Conservation (phyloP, 1,140 invertebrate genomes). For the Penaeus indicus region DNA sequence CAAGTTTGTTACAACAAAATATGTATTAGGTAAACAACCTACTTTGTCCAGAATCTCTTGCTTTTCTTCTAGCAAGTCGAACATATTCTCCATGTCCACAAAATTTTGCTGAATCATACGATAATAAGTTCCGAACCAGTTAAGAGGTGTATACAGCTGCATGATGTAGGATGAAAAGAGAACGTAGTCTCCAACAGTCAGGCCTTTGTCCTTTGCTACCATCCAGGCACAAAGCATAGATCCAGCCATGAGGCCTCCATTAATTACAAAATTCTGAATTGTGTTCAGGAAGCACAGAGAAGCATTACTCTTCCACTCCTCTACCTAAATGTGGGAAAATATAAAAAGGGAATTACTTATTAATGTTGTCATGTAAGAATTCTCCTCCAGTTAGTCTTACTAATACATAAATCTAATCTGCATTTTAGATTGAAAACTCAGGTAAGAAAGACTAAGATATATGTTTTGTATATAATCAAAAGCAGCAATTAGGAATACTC, state of each 20-base stretch:
- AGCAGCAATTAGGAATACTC: too few species aligned
- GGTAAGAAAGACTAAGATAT: not conserved
- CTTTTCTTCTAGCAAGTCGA: constrained; percentile 89
- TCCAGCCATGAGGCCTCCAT: constrained; percentile 85
- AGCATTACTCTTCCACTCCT: constrained; percentile 88
- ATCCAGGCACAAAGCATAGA: constrained; percentile 90
- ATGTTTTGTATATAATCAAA: not conserved
- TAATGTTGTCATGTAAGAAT: constrained; percentile 6
- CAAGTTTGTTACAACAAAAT: too few species aligned
- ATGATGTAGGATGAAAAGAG: constrained; percentile 95
- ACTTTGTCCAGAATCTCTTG: constrained; percentile 78
- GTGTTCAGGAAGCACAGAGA: constrained; percentile 91
- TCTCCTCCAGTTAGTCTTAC: constrained; percentile 33
- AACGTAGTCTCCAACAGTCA: constrained; percentile 95
- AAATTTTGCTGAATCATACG: constrained; percentile 97
- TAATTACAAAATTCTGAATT: constrained; percentile 92
- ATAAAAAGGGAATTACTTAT: constrained; percentile 19
- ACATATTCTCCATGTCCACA: constrained; percentile 99
- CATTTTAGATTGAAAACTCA: not conserved
- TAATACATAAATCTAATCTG: not conserved
- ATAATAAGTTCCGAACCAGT: constrained; percentile 99
- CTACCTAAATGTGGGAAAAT: constrained; percentile 74
- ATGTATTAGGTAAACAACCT: not conserved
- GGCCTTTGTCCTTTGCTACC: constrained; percentile 76
- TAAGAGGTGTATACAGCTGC: constrained; percentile 95